Base-by-base conservation (phyloP, 1,140 invertebrate genomes). In the Watersipora subatra region DNA sequence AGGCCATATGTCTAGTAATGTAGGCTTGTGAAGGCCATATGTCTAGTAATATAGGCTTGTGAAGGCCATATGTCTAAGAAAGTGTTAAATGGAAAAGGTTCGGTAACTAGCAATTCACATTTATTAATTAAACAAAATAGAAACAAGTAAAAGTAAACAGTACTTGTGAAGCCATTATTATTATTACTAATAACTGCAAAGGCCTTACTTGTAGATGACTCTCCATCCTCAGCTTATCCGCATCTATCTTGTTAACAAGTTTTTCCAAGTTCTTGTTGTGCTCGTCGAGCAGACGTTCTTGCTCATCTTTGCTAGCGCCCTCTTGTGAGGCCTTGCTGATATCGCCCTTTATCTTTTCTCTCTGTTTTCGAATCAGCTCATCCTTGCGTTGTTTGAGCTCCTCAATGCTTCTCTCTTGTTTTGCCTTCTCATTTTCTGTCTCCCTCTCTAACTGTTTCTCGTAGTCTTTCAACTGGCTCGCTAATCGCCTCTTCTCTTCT, bases 191-290 rank as follows among this genome's bases (percentile, higher is more conserved):
- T n/a, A n/a, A n/a, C n/a, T n/a, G n/a, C n/a, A n/a, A n/a, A n/a
- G 34, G 7, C 22, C 7, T 12, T 59, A 28, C 58, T 22, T 59
- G 58, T 25, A 78, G 70, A 46, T 68, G 73, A 66, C 72, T 74
- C 69, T 76, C 71, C 73, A 75, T 76, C n/a, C 76, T 68, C 34
- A 78, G 68, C 30, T 71, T 68, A 69, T 78, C 76, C 0, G 75
- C 73, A 28, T 78, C 75, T 68, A 78, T 73, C 62, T 72, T 75
- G 67, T 73, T 73, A 26, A 74, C 66, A 26, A 76, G 65, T 29
- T 68, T 72, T 62, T 78, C 70, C 3, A 74, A 61, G 64, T 74
- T 71, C 61, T 69, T 68, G 30, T 77, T 70, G 46, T 78, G 73
- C 57, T 76, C 73, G 12, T 72, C 70, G 19, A 78, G 65, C n/a